Evolutionary conservation across 2,888 invertebrate genomes (phyloP), one percentile per base, ranked within the genome.

Genomic region (Cataglyphis cursor): DNA sequence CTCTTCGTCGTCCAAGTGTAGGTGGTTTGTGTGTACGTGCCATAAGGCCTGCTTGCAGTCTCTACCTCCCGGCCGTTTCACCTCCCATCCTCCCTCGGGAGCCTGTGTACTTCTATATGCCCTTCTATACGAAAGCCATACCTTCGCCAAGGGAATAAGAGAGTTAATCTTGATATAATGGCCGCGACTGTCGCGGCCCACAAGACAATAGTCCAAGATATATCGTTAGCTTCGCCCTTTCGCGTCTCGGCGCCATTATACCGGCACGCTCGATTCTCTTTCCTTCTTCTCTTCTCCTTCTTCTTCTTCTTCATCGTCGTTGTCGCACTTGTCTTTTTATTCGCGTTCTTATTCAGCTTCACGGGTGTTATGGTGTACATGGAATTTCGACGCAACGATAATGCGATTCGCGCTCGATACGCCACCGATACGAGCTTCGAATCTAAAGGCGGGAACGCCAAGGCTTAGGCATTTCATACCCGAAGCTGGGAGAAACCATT

Each of bases 141-240:
- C 92, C 89, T 90, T 89, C 90, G 88, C 90, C 91, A 84, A 90
- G 90, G 91, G 92, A 92, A 93, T 92, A 93, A 93, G 93, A 93
- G 94, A 94, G 93, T 94, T 94, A 94, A 94, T 94, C 94, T 94
- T 94, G 94, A 94, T 94, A 94, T 94, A 94, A 94, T 94, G 94
- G 94, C 93, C 93, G 94, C 94, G 93, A 94, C 94, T 94, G 94
- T 94, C 94, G 94, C 93, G 92, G 92, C 92, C 93, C 91, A 91
- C 93, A 94, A 94, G 94, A 94, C 94, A 94, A 94, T 94, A 93
- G 94, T 93, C 93, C 92, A 93, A 94, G 94, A 94, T 94, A 94
- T 94, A 94, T 94, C 94, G 94, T 94, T 94, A 93, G 92, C 91
- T 91, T 92, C 90, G 93, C 92, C 93, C 93, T 93, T 90, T 93